phyloP scores from a whole-genome alignment of 2,797 vertebrate genomes.

The Psittacula derbiana region DNA sequence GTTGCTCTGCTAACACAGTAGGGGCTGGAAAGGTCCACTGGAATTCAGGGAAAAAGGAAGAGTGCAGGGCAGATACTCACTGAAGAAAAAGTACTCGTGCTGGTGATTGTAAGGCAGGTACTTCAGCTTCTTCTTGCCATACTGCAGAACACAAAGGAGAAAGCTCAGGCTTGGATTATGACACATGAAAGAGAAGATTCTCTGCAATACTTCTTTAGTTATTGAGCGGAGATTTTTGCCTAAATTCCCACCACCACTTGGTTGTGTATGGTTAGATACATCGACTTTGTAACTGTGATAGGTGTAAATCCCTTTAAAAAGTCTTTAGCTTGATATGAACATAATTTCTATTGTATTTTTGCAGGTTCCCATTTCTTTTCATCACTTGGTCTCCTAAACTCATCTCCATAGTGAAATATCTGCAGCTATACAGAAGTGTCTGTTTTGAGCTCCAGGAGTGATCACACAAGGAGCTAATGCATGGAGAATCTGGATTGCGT shows the following conservation, averaged over 20 bases:
- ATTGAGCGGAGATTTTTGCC: not conserved
- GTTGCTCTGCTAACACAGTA: not conserved
- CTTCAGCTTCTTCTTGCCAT: constrained; percentile 93
- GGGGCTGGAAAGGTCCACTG: not conserved
- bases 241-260: accelerated
- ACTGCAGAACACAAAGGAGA: constrained; percentile 76
- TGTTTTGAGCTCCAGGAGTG: not conserved
- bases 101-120: constrained; percentile 91
- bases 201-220: not conserved
- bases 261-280: not conserved
- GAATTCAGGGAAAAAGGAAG: not conserved
- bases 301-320: not conserved
- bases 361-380: not conserved
- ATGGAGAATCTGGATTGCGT: not conserved
- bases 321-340: not conserved
- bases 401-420: not conserved
- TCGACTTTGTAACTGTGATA: not conserved
- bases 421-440: not conserved
- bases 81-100: constrained; percentile 93
- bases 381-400: not conserved
- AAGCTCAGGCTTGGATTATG: not conserved
- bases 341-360: not conserved
- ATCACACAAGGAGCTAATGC: not conserved
- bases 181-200: not conserved
- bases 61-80: constrained; percentile 75